Evolutionary conservation across 2,113 vertebrate species (phyloP).

Genomic region (Oxygymnocypris stewartii): DNA sequence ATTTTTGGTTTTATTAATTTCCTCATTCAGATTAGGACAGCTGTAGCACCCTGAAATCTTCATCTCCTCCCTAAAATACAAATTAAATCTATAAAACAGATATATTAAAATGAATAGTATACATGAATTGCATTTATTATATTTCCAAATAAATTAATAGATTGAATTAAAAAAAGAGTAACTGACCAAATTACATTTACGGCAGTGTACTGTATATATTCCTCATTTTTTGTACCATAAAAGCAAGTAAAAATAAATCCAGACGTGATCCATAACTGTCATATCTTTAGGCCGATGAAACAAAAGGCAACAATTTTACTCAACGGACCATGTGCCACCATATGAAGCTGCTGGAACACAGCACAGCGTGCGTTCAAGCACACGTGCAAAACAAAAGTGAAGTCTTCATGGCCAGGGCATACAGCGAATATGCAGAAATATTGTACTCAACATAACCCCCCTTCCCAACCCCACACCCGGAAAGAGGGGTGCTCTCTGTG

Average conservation of each 20-base stretch:
- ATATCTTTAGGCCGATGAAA: not conserved
- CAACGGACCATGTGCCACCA: not conserved
- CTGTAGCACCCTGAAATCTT: not conserved
- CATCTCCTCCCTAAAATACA: not conserved
- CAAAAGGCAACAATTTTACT: constrained; percentile 18
- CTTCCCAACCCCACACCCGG: constrained; percentile 49
- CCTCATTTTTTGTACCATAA: not conserved
- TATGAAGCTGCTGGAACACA: not conserved
- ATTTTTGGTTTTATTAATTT: too few relatives aligned
- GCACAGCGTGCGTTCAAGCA: not conserved
- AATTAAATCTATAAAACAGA: not conserved
- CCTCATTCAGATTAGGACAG: not conserved
- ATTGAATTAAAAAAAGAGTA: not conserved
- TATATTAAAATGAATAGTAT: not conserved
- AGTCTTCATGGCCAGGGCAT: constrained; percentile 57
- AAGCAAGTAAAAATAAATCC: not conserved
- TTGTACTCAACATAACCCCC: constrained; percentile 62
- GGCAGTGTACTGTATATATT: not conserved
- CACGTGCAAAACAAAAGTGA: constrained; percentile 39
- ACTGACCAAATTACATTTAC: not conserved
- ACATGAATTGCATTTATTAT: not conserved
- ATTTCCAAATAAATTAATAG: not conserved
- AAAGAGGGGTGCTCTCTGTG: constrained; percentile 74
- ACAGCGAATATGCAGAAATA: constrained; percentile 65
- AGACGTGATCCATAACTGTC: not conserved